Evolutionary conservation across 2,797 vertebrate genomes (phyloP), one percentile per base, ranked within the genome.

Genomic region (Silurus lanzhouensis): DNA sequence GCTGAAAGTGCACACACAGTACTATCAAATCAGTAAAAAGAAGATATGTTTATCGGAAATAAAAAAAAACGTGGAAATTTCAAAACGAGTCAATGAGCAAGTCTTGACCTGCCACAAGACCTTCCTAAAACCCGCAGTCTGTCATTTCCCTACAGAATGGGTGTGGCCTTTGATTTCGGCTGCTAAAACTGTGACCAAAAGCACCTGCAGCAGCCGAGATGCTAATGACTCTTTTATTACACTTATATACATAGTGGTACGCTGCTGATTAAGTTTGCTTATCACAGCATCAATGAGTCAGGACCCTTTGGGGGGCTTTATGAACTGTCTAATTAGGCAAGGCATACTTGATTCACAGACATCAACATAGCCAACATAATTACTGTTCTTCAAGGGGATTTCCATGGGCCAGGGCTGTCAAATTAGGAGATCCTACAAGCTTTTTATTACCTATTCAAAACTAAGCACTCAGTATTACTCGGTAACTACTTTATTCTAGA

Each of bases 91-190:
- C 83, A 64, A 89, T 86, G 67, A 89, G 91, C 93, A 93, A 84
- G 94, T 92, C 91, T 87, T 82, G 90, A 89, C 94, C 83, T n/a
- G 93, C 86, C 85, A 70, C 87, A 86, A 80, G 85, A 84, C 88
- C 86, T 61, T 85, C 86, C 89, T 57, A 85, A 52, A 88, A 88
- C 88, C 82, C 90, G 81, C 85, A 88, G 89, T 88, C 87, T 87
- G 77, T 81, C 83, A 81, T 91, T 90, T 92, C 89, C 87, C 90
- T 83, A 86, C 86, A 44, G 80, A 85, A 79, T 84, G 88, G 92
- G 93, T 91, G 91, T 88, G 90, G 88, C 85, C 86, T 84, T 83
- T 3, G 83, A 90, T 91, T 91, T 92, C 89, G 87, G 46, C 84
- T 89, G 31, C 57, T 38, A 68, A 74, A 82, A 55, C 22, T 66